Evolutionary conservation across 1,140 invertebrate genomes (phyloP).

Genomic region (Lucilia sericata): DNA sequence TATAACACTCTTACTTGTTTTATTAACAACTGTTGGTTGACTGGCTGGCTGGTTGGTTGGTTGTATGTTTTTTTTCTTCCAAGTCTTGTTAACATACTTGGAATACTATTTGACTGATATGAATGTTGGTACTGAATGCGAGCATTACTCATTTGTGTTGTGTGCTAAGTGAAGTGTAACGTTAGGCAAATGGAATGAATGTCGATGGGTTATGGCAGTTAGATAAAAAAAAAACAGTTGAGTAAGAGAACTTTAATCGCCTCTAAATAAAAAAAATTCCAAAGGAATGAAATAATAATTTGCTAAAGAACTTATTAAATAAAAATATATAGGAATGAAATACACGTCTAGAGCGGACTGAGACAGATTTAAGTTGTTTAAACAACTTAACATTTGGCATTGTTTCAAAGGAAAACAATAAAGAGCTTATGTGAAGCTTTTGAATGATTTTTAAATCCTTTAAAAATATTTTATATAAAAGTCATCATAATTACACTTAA

Average conservation of each 20-base stretch:
- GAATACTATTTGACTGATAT: constrained; percentile 9
- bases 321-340: not conserved
- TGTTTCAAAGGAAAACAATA: not conserved
- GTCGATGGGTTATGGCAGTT: too few species aligned
- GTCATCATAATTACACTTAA: not conserved
- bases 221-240: not conserved
- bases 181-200: not conserved
- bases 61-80: not conserved
- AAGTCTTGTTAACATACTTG: constrained; percentile 16
- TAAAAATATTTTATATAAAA: not conserved
- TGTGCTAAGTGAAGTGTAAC: constrained; percentile 1
- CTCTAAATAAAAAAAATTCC: not conserved
- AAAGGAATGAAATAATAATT: not conserved
- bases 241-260: constrained; percentile 5
- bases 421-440: not conserved
- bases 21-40: too few species aligned
- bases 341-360: not conserved
- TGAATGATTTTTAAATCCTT: not conserved
- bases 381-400: not conserved
- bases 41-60: too few species aligned
- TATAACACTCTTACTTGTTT: too few species aligned
- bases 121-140: not conserved
- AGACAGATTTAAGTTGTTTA: not conserved
- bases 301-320: not conserved
- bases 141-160: not conserved